Conservation (phyloP, 2,888 invertebrate genomes). For the Drosophila austrosaltans region DNA sequence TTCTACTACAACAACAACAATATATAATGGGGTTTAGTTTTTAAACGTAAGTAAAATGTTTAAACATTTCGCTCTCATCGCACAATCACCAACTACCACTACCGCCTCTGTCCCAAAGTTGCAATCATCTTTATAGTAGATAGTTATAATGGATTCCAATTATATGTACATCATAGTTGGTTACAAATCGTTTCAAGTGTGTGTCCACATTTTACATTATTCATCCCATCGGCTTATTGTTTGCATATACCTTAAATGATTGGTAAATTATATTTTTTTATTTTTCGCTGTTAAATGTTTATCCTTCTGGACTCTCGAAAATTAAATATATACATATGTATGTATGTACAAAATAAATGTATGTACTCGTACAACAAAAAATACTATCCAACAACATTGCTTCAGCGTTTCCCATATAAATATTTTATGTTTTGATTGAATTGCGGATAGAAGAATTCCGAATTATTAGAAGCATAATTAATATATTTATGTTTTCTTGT, state of each 20-base stretch:
- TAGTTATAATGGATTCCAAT: background rate
- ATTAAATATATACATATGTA: too few relatives aligned
- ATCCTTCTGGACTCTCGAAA: background rate
- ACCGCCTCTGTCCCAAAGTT: constrained; percentile 12
- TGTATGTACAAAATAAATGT: background rate
- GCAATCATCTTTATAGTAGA: background rate
- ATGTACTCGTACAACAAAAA: background rate
- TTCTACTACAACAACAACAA: constrained; percentile 50
- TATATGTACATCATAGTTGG: background rate
- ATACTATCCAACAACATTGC: constrained; percentile 5
- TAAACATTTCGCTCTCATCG: constrained; percentile 42
- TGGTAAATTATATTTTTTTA: background rate
- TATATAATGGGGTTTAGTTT: constrained; percentile 71
- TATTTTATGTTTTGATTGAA: background rate
- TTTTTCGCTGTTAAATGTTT: background rate
- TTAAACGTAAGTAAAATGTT: constrained; percentile 73
- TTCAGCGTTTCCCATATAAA: constrained; percentile 1
- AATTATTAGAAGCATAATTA: background rate
- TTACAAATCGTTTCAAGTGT: constrained; percentile 6
- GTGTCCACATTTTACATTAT: constrained; percentile 6
- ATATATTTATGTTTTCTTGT: constrained; percentile 16
- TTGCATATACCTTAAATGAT: background rate
- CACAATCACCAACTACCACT: constrained; percentile 35
- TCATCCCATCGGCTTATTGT: background rate
- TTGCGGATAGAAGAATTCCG: background rate